Conservation (phyloP, 2,113 vertebrate species). For the Mobula hypostoma region DNA sequence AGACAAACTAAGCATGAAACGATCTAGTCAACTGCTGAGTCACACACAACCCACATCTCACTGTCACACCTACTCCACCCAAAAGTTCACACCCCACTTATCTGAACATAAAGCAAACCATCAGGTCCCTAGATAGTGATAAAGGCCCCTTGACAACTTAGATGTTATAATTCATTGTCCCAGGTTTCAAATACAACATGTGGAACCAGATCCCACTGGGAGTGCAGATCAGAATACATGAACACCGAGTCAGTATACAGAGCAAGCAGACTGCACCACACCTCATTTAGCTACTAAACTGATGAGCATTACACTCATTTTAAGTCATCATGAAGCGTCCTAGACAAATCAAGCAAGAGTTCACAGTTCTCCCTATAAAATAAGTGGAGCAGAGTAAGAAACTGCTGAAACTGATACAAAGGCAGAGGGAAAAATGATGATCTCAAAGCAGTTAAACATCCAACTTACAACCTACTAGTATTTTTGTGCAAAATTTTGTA, state of each 20-base stretch:
- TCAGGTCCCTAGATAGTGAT: too few relatives aligned
- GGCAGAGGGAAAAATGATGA: not conserved
- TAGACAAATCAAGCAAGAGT: not conserved
- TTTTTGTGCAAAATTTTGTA: not conserved
- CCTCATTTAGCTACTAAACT: not conserved
- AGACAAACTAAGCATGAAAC: not conserved
- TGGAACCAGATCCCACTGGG: not conserved
- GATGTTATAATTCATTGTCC: not conserved
- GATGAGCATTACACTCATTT: not conserved
- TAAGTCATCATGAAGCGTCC: not conserved
- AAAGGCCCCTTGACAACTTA: not conserved
- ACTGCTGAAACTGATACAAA: not conserved
- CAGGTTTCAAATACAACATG: not conserved
- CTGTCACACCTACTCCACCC: too few relatives aligned
- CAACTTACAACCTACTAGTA: not conserved
- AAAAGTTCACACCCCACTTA: too few relatives aligned
- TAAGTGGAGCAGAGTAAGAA: too few relatives aligned
- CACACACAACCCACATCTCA: too few relatives aligned
- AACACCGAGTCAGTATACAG: not conserved
- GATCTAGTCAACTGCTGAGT: not conserved
- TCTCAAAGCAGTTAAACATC: not conserved
- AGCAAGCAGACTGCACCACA: not conserved
- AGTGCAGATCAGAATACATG: not conserved
- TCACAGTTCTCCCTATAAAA: not conserved
- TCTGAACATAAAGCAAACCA: too few relatives aligned